Evolutionary conservation across 2,797 vertebrate genomes (phyloP).

Genomic region (Lepilemur ruficaudatus): DNA sequence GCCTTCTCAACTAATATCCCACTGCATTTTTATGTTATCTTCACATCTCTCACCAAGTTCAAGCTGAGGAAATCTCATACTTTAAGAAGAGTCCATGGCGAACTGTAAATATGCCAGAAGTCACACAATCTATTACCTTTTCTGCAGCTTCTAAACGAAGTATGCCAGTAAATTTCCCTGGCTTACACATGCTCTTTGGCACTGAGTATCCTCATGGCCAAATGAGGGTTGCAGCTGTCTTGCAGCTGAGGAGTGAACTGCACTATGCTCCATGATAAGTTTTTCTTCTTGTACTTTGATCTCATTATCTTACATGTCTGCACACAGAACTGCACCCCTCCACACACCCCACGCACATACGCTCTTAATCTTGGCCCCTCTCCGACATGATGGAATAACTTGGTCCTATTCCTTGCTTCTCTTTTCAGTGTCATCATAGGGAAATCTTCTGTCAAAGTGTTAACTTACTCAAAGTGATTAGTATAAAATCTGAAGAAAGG

Average conservation of each 20-base stretch:
- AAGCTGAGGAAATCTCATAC: slow-evolving; percentile 26
- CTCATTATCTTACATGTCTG: slow-evolving; percentile 12
- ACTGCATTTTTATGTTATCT: slow-evolving; percentile 2
- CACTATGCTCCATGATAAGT: neutral
- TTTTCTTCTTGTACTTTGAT: neutral
- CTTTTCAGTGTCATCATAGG: neutral
- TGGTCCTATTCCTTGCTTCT: neutral
- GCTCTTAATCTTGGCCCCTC: neutral
- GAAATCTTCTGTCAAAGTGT: neutral
- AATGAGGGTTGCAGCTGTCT: neutral
- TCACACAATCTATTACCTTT: neutral
- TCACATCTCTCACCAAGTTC: slow-evolving; percentile 3
- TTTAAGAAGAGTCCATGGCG: slow-evolving; percentile 43
- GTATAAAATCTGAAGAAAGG: neutral
- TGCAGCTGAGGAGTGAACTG: neutral
- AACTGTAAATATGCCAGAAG: neutral
- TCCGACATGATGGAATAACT: neutral
- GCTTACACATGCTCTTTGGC: neutral
- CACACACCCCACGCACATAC: neutral
- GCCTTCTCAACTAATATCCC: neutral
- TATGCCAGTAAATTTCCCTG: slow-evolving; percentile 10
- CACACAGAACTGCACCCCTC: neutral
- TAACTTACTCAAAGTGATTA: neutral
- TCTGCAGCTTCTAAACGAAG: slow-evolving; percentile 26
- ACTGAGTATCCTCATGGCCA: neutral